These are phyloP conservation scores for Drosophila lowei DNA, from an alignment of 1,140 invertebrate species.

Conservation along the genomic window DNA sequence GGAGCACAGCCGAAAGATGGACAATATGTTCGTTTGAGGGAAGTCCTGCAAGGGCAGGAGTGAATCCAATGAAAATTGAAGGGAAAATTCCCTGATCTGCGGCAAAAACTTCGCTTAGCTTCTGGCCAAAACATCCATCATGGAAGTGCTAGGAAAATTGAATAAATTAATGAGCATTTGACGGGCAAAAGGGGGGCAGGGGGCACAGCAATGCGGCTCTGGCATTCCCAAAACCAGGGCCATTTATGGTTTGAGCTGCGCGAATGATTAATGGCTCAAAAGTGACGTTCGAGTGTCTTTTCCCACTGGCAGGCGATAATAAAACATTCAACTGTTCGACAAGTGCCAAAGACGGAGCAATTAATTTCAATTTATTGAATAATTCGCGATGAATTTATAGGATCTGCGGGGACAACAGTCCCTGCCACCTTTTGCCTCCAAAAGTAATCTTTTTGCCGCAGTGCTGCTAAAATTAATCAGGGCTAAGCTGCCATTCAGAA, in stretches of 20 bases:
- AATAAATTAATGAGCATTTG: constrained; percentile 70
- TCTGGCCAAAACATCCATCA: not conserved
- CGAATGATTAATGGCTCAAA: constrained; percentile 33
- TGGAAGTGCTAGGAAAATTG: constrained; percentile 35
- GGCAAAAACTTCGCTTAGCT: constrained; percentile 17
- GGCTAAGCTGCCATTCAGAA: constrained; percentile 51
- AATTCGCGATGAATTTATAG: not conserved
- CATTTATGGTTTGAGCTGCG: not conserved
- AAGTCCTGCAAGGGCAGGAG: constrained; percentile 14
- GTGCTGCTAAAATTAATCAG: constrained; percentile 44
- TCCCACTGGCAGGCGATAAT: constrained; percentile 13
- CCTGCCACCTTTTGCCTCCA: too few relatives aligned
- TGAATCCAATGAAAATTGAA: not conserved
- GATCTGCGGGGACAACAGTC: not conserved
- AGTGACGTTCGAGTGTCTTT: not conserved
- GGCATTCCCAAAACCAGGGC: not conserved
- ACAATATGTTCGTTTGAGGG: constrained; percentile 30
- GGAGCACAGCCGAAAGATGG: not conserved
- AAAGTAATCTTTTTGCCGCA: constrained; percentile 2
- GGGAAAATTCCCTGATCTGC: too few relatives aligned
- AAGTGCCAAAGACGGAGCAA: constrained; percentile 16
- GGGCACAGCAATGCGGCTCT: too few relatives aligned
- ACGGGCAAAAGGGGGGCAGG: constrained; percentile 9
- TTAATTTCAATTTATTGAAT: constrained; percentile 33
- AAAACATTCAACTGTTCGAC: constrained; percentile 14